Percentiles rank a stretch among this genome's conserved stretches.
These are phyloP conservation scores for Rhinogobius similis DNA, from an alignment of 2,113 vertebrate species.

Conservation along the genomic window DNA sequence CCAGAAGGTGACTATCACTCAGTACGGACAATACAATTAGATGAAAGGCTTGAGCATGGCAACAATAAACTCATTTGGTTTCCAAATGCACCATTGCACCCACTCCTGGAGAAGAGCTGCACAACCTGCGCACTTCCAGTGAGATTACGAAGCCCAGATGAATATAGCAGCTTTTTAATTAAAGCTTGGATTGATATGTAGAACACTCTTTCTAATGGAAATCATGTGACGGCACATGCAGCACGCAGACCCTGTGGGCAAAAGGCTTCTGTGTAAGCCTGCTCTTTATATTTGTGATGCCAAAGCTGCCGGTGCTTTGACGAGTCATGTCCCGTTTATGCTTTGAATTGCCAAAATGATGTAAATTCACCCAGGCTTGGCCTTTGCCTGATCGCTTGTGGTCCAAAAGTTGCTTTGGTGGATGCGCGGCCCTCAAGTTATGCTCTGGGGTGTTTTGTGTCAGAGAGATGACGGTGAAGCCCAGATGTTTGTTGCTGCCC, in stretches of 20 bases:
- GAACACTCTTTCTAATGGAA: conserved; percentile 82
- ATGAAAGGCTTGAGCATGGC: conserved; percentile 66
- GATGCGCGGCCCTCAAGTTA: conserved; percentile 40
- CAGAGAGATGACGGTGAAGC: conserved; percentile 61
- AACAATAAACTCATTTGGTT: conserved; percentile 80
- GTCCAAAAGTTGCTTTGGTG: conserved; percentile 32
- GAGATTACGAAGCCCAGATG: conserved; percentile 63
- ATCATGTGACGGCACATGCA: conserved; percentile 58
- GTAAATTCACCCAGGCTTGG: conserved; percentile 43
- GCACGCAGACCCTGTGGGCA: conserved; percentile 40
- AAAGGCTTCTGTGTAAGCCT: conserved; percentile 13
- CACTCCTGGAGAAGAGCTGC: conserved; percentile 58
- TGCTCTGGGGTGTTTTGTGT: conserved; percentile 45
- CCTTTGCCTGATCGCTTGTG: conserved; percentile 51
- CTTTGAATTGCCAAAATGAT: conserved; percentile 30
- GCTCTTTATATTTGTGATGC: neutral
- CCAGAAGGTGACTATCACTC: conserved; percentile 72
- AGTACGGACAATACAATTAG: conserved; percentile 62
- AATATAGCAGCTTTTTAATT: conserved; percentile 85
- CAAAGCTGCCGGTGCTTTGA: conserved; percentile 21
- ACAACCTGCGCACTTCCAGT: conserved; percentile 60
- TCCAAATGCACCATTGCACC: conserved; percentile 73
- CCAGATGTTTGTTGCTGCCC: conserved; percentile 56
- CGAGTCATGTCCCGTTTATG: conserved; percentile 37
- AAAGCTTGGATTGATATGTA: conserved; percentile 82